Base-by-base conservation (phyloP, 2,113 vertebrate species). In the Cyprinodon brontotheroides region DNA sequence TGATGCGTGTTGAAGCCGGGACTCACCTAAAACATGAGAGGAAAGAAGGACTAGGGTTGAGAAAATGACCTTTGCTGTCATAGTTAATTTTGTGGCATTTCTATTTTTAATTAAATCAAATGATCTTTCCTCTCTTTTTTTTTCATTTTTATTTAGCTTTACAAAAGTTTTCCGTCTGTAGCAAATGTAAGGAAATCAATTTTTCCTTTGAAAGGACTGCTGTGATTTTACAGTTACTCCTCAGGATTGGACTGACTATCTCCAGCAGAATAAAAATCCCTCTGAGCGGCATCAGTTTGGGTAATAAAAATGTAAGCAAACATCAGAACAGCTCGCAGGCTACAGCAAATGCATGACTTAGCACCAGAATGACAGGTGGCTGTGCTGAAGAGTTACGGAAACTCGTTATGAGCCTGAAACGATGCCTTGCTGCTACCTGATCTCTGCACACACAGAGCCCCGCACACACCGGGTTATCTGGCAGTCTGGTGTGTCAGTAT, bases 401-500 rank as follows among this genome's bases (percentile, higher is more conserved):
- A 67, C 15, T 70, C 69, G 47, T 73, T 20, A 76, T 63, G 59
- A 68, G 45, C 29, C 57, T 75, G 79, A 68, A 38, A 65, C 43
- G 2, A 22, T 50, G 40, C 40, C 67, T 66, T 37, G 48, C 43
- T 11, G 37, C 17, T 60, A 82, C 65, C 82, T 77, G 73, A 78
- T 80, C 70, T 68, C 29, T n/a, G 41, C 68, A 57, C 63, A 67
- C 36, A 60, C 63, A 75, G 15, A 69, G 13, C 47, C 72, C 63
- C 67, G 59, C 37, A 53, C 60, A 37, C 60, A 57, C 43, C 13
- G n/a, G 2, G 70, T 1, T 65, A 80, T 65, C 66, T 68, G 77
- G 43, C 61, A 80, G 79, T 70, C 61, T 86, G 69, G 53, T 79
- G 77, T 80, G 68, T 72, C 86, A 88, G 84, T 83, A 85, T 83